Conservation (phyloP, 2,797 vertebrate species). For the Sebastes variabilis region DNA sequence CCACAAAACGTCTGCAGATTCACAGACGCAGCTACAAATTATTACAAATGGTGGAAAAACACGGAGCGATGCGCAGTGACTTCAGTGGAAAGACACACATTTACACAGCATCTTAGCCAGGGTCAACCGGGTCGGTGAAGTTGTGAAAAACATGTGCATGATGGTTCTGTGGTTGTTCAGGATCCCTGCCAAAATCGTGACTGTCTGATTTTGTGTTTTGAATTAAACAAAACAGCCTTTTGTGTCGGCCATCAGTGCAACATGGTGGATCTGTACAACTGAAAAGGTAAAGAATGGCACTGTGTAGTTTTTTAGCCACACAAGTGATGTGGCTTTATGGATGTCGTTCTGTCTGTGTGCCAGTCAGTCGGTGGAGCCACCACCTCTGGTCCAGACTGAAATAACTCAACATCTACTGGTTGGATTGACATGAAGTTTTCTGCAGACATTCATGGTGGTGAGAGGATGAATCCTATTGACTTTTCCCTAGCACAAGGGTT, state of each 20-base stretch:
- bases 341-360: neutral
- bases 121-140: neutral
- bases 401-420: too few species aligned
- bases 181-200: neutral
- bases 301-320: too few species aligned
- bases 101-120: neutral
- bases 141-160: neutral
- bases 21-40: neutral
- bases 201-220: neutral
- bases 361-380: too few species aligned
- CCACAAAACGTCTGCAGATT: conserved; percentile 8
- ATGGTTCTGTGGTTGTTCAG: neutral
- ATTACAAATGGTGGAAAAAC: conserved; percentile 10
- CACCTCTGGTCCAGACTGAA: too few species aligned
- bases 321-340: too few species aligned
- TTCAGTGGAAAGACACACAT: neutral
- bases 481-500: neutral
- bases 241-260: neutral
- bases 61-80: rapidly evolving
- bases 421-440: too few species aligned
- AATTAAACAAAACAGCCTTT: neutral
- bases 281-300: too few species aligned
- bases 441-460: too few species aligned
- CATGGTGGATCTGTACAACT: neutral
- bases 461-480: neutral